phyloP scores from a whole-genome alignment of 1,140 invertebrate genomes.

The Polypedilum vanderplanki region DNA sequence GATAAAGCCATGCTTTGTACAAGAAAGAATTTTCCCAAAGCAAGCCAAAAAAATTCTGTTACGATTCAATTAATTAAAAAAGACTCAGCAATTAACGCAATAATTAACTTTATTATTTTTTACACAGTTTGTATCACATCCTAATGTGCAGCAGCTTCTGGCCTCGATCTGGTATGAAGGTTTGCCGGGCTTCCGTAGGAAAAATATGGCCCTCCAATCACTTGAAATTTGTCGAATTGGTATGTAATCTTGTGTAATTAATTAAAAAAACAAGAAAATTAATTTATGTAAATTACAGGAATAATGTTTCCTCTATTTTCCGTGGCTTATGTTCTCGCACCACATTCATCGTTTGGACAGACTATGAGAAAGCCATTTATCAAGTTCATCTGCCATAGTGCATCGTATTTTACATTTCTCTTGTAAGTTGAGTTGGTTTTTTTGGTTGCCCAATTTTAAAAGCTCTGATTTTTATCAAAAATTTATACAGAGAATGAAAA shows the following conservation, averaged over 20 bases:
- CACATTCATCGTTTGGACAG: slow-evolving; percentile 80
- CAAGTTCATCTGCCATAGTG: slow-evolving; percentile 97
- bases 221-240: slow-evolving; percentile 90
- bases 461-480: too few species aligned
- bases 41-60: too few species aligned
- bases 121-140: slow-evolving; percentile 98
- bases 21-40: too few species aligned
- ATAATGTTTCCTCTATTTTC: slow-evolving; percentile 91
- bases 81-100: too few species aligned
- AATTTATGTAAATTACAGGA: slow-evolving; percentile 33
- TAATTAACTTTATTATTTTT: neutral
- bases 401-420: slow-evolving; percentile 94
- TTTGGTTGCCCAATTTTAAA: neutral
- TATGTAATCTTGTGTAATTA: slow-evolving; percentile 8
- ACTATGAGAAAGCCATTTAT: slow-evolving; percentile 96
- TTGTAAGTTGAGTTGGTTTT: slow-evolving; percentile 72
- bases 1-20: too few species aligned
- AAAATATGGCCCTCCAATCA: slow-evolving; percentile 90
- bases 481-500: too few species aligned
- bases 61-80: too few species aligned
- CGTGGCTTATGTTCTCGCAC: slow-evolving; percentile 85
- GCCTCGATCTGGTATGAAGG: slow-evolving; percentile 99
- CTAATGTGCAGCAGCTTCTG: slow-evolving; percentile 94
- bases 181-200: slow-evolving; percentile 90
- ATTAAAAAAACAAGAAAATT: neutral